phyloP scores from a whole-genome alignment of 2,888 invertebrate species.

The Cheilosia pagana region DNA sequence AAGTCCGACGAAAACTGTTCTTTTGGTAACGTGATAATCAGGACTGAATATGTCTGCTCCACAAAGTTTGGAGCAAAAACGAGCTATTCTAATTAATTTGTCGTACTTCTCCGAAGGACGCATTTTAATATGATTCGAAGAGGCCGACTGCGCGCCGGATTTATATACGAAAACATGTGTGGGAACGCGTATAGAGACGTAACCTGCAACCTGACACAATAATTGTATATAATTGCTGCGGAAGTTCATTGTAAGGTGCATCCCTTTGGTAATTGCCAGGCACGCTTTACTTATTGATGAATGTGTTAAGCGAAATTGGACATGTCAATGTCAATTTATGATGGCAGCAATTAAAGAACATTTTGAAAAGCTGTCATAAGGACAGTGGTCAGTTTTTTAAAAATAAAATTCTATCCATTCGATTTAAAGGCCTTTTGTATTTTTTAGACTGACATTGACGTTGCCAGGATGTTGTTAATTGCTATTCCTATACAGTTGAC shows the following conservation, averaged over 20 bases:
- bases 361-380: no score
- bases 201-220: not conserved
- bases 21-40: constrained; percentile 45
- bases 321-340: no score
- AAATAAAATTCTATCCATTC: no score
- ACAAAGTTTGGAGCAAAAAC: constrained; percentile 32
- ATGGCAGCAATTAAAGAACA: no score
- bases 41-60: constrained; percentile 47
- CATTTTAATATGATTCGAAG: constrained; percentile 5
- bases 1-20: constrained; percentile 4
- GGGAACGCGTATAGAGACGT: not conserved
- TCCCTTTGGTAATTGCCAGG: no score
- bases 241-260: not conserved
- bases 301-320: no score
- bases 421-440: no score
- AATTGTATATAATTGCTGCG: not conserved
- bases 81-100: constrained; percentile 6
- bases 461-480: no score
- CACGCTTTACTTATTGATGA: no score
- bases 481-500: no score
- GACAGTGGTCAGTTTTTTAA: no score
- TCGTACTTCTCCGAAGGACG: constrained; percentile 51
- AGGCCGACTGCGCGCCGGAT: not conserved
- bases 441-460: no score
- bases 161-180: not conserved